Evolutionary conservation across 2,888 invertebrate species (phyloP), one percentile per base, ranked within the genome.

Genomic region (Entomobrya proxima): DNA sequence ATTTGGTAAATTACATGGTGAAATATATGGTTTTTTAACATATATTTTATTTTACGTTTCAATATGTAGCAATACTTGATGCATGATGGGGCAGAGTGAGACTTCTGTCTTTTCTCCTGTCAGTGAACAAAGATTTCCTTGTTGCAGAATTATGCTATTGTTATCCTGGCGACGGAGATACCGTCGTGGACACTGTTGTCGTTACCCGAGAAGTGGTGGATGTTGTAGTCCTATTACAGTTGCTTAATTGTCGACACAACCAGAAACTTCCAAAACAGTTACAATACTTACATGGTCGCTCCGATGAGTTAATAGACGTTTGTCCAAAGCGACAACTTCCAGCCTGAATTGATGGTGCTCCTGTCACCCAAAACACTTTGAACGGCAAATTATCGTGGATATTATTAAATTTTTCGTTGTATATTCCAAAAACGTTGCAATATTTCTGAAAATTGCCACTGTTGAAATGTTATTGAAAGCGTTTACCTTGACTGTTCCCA

Each of bases 231-330:
- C n/a, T 5, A 55, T 81, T 61, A 40, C 87, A 87, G 32, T 50
- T 52, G 2, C 30, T 64, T 18, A 81, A 4, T 5, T 64, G 37
- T 21, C 87, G 64, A 40, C 87, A 87, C 13, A 52, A 47, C 78
- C 77, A 87, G 24, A 78, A 75, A 35, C 81, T 86, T n/a, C 50
- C 32, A 35, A 85, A 79, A 44, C 87, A 87, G 13, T 35, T 64
- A 40, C 87, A 87, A 32, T 21, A 72, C 47, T 69, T 40, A 69
- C 87, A 87, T 18, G 85, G 82, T 18, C 37, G 27, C 6, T 40
- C 64, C 15, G 75, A 37, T 4, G 72, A 74, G 67, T 83, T 82
- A 24, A 50, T 47, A 2, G 40, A n/a, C n/a, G 69, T 67, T 40
- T 83, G 61, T 21, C 82, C 82, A 15, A 83, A 35, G 2, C 61